A percentile compares a stretch with the other conserved stretches of the same genome.
Conservation (phyloP, 2,888 invertebrate species). For the Phlogophora meticulosa region DNA sequence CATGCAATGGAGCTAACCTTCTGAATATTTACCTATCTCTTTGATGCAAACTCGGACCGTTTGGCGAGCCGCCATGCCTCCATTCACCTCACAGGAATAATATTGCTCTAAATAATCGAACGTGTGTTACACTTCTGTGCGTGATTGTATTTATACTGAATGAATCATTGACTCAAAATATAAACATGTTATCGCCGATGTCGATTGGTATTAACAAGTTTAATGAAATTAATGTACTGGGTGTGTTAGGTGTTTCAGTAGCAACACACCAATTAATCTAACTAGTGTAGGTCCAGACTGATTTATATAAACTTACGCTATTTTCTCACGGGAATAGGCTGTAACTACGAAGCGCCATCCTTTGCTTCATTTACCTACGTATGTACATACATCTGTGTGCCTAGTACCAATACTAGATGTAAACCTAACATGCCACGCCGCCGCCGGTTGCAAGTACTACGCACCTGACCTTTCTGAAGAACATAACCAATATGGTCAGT, state of each 20-base stretch:
- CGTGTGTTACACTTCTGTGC: slow-evolving; percentile 44
- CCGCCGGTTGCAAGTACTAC: no score
- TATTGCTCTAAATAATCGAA: slow-evolving; percentile 54
- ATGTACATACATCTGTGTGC: no score
- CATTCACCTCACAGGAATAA: slow-evolving; percentile 55
- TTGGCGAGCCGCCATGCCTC: slow-evolving; percentile 52
- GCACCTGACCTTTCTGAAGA: no score
- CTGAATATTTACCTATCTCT: slow-evolving; percentile 4
- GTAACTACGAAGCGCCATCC: no score
- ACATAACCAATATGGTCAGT: no score
- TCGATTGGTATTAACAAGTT: slow-evolving; percentile 11
- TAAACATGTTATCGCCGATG: slow-evolving; percentile 55
- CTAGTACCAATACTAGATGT: no score
- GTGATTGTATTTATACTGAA: slow-evolving; percentile 41
- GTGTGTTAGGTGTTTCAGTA: neutral
- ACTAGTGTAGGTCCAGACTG: neutral
- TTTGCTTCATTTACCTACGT: no score
- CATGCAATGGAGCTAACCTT: slow-evolving; percentile 11
- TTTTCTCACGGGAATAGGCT: no score
- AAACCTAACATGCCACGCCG: no score
- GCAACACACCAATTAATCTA: neutral
- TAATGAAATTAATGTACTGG: slow-evolving; percentile 7
- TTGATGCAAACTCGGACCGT: neutral
- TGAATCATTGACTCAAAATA: slow-evolving; percentile 65
- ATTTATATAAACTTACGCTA: slow-evolving; percentile 12